Percentiles rank a stretch among this genome's conserved stretches.
Evolutionary conservation across 2,888 invertebrate species (phyloP).

Genomic region (Napeogenes sylphis): DNA sequence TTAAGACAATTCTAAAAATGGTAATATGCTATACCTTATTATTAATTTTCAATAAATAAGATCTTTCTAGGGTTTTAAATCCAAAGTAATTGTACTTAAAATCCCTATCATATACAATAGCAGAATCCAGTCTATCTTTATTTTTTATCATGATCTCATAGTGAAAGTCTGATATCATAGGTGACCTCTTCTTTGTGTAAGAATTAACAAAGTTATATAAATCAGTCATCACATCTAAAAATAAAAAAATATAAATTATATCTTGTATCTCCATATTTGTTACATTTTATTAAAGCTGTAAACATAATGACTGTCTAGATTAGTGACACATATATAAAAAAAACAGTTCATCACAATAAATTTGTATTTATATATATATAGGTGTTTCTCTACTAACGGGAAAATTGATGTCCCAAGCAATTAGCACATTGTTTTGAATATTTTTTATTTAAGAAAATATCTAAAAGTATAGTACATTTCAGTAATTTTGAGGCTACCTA

Average conservation of each 20-base stretch:
- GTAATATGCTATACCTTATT: constrained; percentile 78
- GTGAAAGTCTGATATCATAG: constrained; percentile 92
- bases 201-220: constrained; percentile 87
- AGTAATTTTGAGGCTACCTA: too few relatives aligned
- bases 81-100: constrained; percentile 99
- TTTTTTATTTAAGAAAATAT: too few relatives aligned
- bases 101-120: constrained; percentile 97
- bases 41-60: constrained; percentile 94
- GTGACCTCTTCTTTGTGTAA: constrained; percentile 82
- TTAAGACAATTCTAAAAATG: constrained; percentile 1
- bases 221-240: constrained; percentile 93
- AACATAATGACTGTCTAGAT: too few relatives aligned
- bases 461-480: too few relatives aligned
- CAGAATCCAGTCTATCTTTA: constrained; percentile 93
- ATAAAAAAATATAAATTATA: constrained; percentile 18
- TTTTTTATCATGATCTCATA: constrained; percentile 89
- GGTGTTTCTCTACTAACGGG: too few relatives aligned
- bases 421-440: too few relatives aligned
- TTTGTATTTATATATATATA: too few relatives aligned
- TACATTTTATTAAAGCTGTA: too few relatives aligned
- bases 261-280: background rate
- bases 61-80: constrained; percentile 98
- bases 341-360: too few relatives aligned
- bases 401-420: too few relatives aligned
- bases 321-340: too few relatives aligned